A percentile compares a stretch with the other conserved stretches of the same genome.
Evolutionary conservation across 2,888 invertebrate genomes (phyloP).

Genomic region (Anagyrus pseudococci): DNA sequence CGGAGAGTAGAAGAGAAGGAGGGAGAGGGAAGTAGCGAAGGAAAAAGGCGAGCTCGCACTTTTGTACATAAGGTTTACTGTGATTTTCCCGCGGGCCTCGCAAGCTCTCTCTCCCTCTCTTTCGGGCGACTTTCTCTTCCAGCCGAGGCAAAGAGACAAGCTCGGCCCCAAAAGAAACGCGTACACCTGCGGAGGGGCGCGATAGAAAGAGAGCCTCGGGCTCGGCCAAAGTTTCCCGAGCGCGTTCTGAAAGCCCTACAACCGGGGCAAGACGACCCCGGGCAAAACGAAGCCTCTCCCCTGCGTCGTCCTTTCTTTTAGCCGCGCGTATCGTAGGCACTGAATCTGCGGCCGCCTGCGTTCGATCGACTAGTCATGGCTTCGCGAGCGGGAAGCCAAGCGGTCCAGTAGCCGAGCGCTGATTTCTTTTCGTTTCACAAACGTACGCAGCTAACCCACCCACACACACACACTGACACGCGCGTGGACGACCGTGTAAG

Average conservation of each 20-base stretch:
- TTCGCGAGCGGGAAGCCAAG: conserved; percentile 19
- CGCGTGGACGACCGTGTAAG: too few species aligned
- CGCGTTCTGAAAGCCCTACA: too few species aligned
- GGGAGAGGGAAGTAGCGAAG: not conserved
- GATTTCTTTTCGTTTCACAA: too few species aligned
- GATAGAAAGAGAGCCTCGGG: not conserved
- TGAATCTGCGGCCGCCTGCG: conserved; percentile 6
- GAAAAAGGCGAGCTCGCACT: conserved; percentile 26
- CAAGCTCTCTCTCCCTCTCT: conserved; percentile 20
- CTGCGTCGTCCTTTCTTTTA: not conserved
- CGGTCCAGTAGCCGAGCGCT: too few species aligned
- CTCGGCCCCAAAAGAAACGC: conserved; percentile 36
- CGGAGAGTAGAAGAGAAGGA: not conserved
- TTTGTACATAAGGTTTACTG: conserved; percentile 47
- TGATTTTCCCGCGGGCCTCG: conserved; percentile 46
- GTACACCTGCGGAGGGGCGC: conserved; percentile 37
- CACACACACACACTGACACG: too few species aligned
- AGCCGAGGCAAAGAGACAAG: too few species aligned
- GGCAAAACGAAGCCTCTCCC: too few species aligned
- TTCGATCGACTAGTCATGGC: conserved; percentile 37
- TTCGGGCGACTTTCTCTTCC: conserved; percentile 37
- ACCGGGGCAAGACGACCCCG: too few species aligned
- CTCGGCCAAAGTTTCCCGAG: not conserved
- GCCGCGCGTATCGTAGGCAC: not conserved
- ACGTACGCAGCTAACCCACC: too few species aligned